phyloP scores from a whole-genome alignment of 2,888 invertebrate species.

The Apamea epomidion region DNA sequence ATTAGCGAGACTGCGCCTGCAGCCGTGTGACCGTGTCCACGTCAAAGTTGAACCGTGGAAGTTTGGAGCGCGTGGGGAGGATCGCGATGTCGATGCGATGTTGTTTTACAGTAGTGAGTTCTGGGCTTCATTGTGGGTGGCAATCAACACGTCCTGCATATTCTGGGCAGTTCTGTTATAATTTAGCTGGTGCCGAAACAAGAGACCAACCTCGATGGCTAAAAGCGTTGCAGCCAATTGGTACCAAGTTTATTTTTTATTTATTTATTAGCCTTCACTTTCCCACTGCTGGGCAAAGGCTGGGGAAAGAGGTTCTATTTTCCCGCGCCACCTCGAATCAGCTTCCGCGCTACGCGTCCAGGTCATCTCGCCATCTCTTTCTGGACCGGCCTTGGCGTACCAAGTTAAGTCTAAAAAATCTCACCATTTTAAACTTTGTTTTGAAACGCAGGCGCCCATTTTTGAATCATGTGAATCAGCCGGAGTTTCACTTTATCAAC shows the following conservation, averaged over 20 bases:
- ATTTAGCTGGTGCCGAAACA: neutral
- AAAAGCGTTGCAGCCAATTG: neutral
- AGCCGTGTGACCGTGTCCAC: conserved; percentile 56
- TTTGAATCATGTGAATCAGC: neutral
- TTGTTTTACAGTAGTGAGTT: conserved; percentile 14
- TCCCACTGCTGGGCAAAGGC: neutral
- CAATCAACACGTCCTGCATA: neutral
- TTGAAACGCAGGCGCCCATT: neutral
- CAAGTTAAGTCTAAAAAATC: neutral
- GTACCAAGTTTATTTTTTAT: neutral
- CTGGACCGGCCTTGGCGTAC: neutral
- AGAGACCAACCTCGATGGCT: neutral
- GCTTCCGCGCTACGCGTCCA: neutral
- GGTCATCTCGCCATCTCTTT: neutral
- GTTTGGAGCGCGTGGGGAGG: conserved; percentile 72
- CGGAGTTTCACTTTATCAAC: neutral
- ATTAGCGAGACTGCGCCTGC: conserved; percentile 75
- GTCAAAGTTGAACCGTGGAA: conserved; percentile 78
- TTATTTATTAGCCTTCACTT: neutral
- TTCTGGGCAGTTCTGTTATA: too few relatives aligned
- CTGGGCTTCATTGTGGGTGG: neutral
- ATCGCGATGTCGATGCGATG: conserved; percentile 55
- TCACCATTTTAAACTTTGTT: neutral
- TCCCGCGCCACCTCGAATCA: neutral
- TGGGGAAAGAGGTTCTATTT: too few relatives aligned